These are phyloP conservation scores for Brachyhypopomus occidentalis DNA, from an alignment of 2,113 vertebrate genomes.

Conservation along the genomic window DNA sequence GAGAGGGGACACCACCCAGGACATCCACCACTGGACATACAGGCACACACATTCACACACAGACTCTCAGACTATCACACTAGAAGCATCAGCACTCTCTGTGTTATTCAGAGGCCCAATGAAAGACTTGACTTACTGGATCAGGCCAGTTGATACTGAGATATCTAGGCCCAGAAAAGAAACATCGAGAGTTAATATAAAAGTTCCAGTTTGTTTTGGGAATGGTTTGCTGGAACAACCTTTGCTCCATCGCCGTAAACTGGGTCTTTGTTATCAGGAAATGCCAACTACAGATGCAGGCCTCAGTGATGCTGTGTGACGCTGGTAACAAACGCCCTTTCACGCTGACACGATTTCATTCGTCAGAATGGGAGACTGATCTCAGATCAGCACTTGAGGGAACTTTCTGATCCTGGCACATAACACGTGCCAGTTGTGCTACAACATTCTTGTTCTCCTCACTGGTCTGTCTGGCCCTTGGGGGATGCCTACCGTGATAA, in stretches of 20 bases:
- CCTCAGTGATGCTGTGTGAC: slow-evolving; percentile 54
- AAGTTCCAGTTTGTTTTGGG: too few species aligned
- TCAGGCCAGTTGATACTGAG: too few species aligned
- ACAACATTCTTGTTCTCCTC: not conserved
- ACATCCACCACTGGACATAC: too few species aligned
- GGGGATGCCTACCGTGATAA: slow-evolving; percentile 8
- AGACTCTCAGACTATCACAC: too few species aligned
- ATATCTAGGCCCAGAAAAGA: too few species aligned
- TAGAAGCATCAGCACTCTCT: too few species aligned
- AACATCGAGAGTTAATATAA: too few species aligned
- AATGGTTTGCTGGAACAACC: not conserved
- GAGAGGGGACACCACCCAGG: too few species aligned
- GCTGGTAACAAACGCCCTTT: not conserved
- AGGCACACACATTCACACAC: too few species aligned
- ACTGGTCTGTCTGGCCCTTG: not conserved
- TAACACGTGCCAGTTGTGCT: too few species aligned
- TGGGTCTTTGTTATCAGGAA: slow-evolving; percentile 46
- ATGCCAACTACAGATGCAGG: slow-evolving; percentile 55
- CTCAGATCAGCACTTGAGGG: not conserved
- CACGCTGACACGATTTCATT: not conserved
- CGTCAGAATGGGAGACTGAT: not conserved
- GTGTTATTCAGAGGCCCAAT: too few species aligned
- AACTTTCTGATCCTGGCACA: not conserved
- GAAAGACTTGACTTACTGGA: too few species aligned
- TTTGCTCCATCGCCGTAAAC: not conserved